Base-by-base conservation (phyloP, 2,797 vertebrate genomes). In the Spinus pinus region DNA sequence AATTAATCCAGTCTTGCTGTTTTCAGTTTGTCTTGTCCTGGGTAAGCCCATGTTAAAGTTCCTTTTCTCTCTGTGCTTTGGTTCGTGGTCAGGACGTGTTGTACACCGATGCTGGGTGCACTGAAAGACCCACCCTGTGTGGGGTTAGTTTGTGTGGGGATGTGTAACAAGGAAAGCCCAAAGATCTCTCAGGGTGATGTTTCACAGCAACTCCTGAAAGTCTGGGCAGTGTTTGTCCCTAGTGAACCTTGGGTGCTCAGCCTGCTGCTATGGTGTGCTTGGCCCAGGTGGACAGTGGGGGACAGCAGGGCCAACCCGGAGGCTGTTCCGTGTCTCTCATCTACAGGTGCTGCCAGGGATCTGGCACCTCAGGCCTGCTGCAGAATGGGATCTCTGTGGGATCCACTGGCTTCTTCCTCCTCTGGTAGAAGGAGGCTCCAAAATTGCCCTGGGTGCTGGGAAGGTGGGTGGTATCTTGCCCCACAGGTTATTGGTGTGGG, bases 101-200 rank as follows among this genome's bases (percentile, higher is more conserved):
- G 0, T 4, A 4, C 24, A 1, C 14, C 0, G 0, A 0, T 1
- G 3, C 0, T 15, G 35, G 35, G 20, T 25, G 2, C 15, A 6
- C 2, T n/a, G 60, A 15, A n/a, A 37, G 73, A 19, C 20, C 11
- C 5, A 2, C 5, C 31, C 20, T 12, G 0, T 6, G 25, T 25
- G 8, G 27, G 30, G 41, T 49, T 14, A 4, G 13, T 41, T 75
- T 20, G 4, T 2, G 0, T 8, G n/a, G 15, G 58, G 22, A 7
- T 44, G 12, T 18, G n/a, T 30, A 7, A 11, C 49, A 25, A 53
- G 58, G 67, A 71, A 61, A 81, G 25, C 62, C 53, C 47, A 10
- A 4, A 49, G 22, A 14, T 60, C 22, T 51, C 39, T 44, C 53
- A 24, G 57, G 80, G 77, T 20, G 2, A 0, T 1, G 2, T 90